Conservation (phyloP, 2,888 invertebrate species). For the Cephus sareptanus region DNA sequence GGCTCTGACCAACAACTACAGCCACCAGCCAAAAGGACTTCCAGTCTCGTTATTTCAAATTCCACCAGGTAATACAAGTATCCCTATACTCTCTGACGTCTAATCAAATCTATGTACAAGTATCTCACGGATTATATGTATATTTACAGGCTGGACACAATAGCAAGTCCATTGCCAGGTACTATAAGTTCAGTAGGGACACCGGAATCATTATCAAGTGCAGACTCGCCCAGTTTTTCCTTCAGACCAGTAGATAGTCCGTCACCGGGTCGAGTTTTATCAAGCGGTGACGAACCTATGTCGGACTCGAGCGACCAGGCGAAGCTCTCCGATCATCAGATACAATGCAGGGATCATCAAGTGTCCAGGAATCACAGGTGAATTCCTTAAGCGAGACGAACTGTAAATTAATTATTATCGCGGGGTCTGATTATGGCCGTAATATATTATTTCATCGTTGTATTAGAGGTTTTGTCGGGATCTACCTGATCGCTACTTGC, state of each 20-base stretch:
- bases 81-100: neutral
- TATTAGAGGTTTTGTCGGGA: conserved; percentile 8
- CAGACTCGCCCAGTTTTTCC: conserved; percentile 71
- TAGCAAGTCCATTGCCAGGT: conserved; percentile 68
- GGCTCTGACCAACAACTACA: conserved; percentile 56
- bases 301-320: conserved; percentile 49
- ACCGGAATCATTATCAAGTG: conserved; percentile 73
- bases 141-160: conserved; percentile 50
- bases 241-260: conserved; percentile 71
- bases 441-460: conserved; percentile 20
- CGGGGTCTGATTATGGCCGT: conserved; percentile 7
- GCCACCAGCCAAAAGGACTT: conserved; percentile 62
- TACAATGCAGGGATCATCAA: conserved; percentile 15
- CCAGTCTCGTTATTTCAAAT: conserved; percentile 59
- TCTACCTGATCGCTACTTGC: conserved; percentile 34
- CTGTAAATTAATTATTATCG: conserved; percentile 3
- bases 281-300: conserved; percentile 63
- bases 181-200: conserved; percentile 72
- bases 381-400: neutral
- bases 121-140: neutral
- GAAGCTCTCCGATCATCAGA: conserved; percentile 40
- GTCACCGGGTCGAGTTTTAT: conserved; percentile 65
- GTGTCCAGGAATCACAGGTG: neutral
- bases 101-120: neutral
- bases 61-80: conserved; percentile 51